A percentile compares a stretch with the other conserved stretches of the same genome.
Evolutionary conservation across 2,113 vertebrate species (phyloP).

Genomic region (Nerophis lumbriciformis): DNA sequence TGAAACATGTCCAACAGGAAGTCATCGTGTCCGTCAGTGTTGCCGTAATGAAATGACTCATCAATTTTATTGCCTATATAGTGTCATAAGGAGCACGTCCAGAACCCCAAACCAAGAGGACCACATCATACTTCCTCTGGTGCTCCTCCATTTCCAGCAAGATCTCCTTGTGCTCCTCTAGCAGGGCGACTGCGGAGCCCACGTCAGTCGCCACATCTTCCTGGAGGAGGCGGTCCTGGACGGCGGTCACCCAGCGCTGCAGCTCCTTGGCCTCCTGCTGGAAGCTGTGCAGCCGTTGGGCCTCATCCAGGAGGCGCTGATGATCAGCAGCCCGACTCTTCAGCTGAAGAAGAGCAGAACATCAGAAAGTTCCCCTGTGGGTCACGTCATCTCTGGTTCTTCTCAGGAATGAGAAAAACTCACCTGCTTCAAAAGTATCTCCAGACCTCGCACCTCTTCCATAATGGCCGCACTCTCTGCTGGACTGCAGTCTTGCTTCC

Average conservation of each 20-base stretch:
- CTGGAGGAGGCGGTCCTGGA: constrained; percentile 66
- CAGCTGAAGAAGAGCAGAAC: constrained; percentile 20
- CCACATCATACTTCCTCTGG: constrained; percentile 61
- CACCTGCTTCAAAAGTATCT: constrained; percentile 67
- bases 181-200: constrained; percentile 71
- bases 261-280: constrained; percentile 72
- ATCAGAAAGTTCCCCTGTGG: not conserved
- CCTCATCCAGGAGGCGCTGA: constrained; percentile 47
- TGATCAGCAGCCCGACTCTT: constrained; percentile 58
- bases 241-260: constrained; percentile 64
- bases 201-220: constrained; percentile 69
- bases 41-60: too few species aligned
- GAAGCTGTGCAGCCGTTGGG: constrained; percentile 64
- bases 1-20: constrained; percentile 20
- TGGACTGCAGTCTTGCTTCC: constrained; percentile 78
- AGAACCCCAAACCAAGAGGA: not conserved
- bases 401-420: constrained; percentile 5
- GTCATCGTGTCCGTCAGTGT: not conserved
- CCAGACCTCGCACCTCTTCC: constrained; percentile 74
- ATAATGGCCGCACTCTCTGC: constrained; percentile 73
- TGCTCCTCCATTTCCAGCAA: constrained; percentile 72
- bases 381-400: not conserved
- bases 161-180: constrained; percentile 75
- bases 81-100: not conserved
- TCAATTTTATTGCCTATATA: too few species aligned